These are phyloP conservation scores for Sorex araneus DNA, from an alignment of 2,113 vertebrate species.

Conservation along the genomic window DNA sequence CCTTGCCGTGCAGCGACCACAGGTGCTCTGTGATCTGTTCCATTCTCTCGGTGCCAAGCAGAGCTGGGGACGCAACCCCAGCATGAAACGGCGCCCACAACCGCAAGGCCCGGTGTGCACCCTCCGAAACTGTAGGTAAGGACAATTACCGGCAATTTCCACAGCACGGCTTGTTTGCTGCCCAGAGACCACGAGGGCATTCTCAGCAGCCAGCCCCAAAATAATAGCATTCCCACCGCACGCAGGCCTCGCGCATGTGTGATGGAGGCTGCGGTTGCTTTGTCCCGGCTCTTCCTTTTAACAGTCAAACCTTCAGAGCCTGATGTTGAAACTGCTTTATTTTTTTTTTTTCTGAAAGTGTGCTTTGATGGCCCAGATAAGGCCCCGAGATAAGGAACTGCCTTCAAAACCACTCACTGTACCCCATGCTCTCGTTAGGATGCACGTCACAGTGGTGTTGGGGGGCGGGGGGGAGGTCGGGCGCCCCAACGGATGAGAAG, in stretches of 20 bases:
- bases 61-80: conserved; percentile 85
- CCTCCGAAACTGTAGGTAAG: conserved; percentile 87
- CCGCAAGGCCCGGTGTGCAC: conserved; percentile 82
- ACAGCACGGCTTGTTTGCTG: conserved; percentile 79
- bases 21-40: conserved; percentile 88
- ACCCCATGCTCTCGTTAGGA: conserved; percentile 56
- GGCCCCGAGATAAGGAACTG: conserved; percentile 73
- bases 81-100: conserved; percentile 85
- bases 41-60: conserved; percentile 87
- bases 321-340: conserved; percentile 82
- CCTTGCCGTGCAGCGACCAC: conserved; percentile 60
- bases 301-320: conserved; percentile 79
- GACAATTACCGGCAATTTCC: conserved; percentile 89
- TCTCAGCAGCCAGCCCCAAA: conserved; percentile 79
- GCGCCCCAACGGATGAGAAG: conserved; percentile 64
- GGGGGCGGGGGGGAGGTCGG: conserved; percentile 62
- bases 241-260: conserved; percentile 63
- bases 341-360: conserved; percentile 63
- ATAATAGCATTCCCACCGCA: conserved; percentile 82
- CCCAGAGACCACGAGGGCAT: conserved; percentile 76
- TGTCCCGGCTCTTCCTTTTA: conserved; percentile 82
- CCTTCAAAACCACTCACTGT: conserved; percentile 82
- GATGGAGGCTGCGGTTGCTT: conserved; percentile 80
- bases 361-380: conserved; percentile 84
- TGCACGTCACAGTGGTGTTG: conserved; percentile 45